A percentile compares a stretch with the other conserved stretches of the same genome.
These are phyloP conservation scores for Lepus oiostolus DNA, from an alignment of 2,797 vertebrate genomes.

Conservation along the genomic window DNA sequence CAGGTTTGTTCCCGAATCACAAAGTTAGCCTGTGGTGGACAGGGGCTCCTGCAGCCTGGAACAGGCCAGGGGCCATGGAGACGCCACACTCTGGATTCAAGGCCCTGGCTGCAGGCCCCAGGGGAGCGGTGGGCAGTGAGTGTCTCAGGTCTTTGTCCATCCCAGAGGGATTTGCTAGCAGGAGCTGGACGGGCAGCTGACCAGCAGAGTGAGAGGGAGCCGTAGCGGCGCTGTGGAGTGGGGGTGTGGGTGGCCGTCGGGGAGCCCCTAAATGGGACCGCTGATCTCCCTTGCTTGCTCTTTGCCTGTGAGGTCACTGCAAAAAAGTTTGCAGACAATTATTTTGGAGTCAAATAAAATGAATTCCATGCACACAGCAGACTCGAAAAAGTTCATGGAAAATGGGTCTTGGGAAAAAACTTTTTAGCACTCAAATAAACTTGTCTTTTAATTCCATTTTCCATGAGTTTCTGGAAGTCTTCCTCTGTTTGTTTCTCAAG, in stretches of 20 bases:
- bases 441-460: too few species aligned
- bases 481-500: not conserved
- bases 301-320: not conserved
- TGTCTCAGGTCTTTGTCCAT: not conserved
- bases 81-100: not conserved
- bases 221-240: not conserved
- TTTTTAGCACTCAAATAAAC: too few species aligned
- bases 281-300: not conserved
- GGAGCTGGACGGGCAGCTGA: not conserved
- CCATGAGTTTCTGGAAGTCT: too few species aligned
- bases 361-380: too few species aligned
- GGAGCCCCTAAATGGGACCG: not conserved
- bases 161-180: not conserved
- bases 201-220: not conserved
- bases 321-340: too few species aligned
- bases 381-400: too few species aligned
- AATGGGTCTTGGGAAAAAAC: too few species aligned
- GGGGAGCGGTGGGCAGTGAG: not conserved
- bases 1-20: not conserved
- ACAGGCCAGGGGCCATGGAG: not conserved
- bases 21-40: not conserved
- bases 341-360: too few species aligned
- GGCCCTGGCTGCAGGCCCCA: not conserved
- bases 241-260: accelerated
- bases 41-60: not conserved